Base-by-base conservation (phyloP, 2,888 invertebrate genomes). In the Synergus umbraculus region DNA sequence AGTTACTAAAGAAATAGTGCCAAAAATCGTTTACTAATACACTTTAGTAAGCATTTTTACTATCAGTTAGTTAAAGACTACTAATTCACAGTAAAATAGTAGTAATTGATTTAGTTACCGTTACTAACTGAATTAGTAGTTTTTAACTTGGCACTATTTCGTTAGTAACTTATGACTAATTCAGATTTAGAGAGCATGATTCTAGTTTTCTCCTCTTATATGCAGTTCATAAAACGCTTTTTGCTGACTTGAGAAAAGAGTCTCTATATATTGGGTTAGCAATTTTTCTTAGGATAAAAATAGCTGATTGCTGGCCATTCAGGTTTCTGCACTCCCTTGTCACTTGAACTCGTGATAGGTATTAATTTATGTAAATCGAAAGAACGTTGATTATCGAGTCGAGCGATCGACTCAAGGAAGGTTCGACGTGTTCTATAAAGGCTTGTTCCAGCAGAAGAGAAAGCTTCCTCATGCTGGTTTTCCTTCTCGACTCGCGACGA, bases 351-450 rank as follows among this genome's bases (percentile, higher is more conserved):
- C 54, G 73, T 54, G 73, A 73, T 73, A 73, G 73, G 54, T 60
- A 82, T 85, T 83, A 87, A 88, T 88, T 88, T 87, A 88, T 88
- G 87, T 85, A 88, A 89, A 89, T 88, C 84, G 84, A 83, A 81
- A 83, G 83, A 83, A 79, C 79, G 83, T 80, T 81, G 60, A 83
- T 84, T 84, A 84, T 83, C 83, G 82, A 81, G 79, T 65, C 81
- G 77, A 65, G 78, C 66, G 84, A 86, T 88, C 86, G 83, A 83
- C 76, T 78, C 46, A 43, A 46, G 37, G 18, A 67, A 78, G 37
- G 60, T 44, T 67, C 54, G 69, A 78, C 63, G 44, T 41, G 64
- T 18, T 41, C 46, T 22, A 44, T 41, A 60, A 54, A 54, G 43
- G 66, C 41, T 43, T 15, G 69, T 29, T 63, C 12, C 29, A 46